Evolutionary conservation across 2,113 vertebrate species (phyloP), one percentile per base, ranked within the genome.

Genomic region (Scomber scombrus): DNA sequence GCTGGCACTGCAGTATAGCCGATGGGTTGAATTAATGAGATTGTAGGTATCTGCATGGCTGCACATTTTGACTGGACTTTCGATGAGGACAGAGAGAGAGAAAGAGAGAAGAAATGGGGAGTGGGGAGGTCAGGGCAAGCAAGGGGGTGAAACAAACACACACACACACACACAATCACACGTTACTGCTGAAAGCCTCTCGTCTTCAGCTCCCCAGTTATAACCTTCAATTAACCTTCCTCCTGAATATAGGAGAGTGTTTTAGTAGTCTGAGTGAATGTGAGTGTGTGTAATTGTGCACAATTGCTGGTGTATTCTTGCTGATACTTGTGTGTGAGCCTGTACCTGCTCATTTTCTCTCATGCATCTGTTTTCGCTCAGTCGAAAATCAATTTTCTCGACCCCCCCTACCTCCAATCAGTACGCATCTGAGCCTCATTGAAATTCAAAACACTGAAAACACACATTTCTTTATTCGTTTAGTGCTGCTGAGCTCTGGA

Each of bases 171-270:
- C 46, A 77, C 71, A 73, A 75, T 80, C 78, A 77, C 70, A 69
- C 47, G 11, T 47, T 40, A 45, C 47, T 0, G 15, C 64, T 85
- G 81, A 88, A 88, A 90, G 90, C 85, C 84, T 87, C 86, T 88
- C 78, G 11, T 86, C 88, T 82, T 60, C 88, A 61, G 71, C 87
- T 88, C 79, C 86, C 58, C 85, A 85, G 81, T 75, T 86, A 80
- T 90, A 94, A 93, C 92, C 90, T 94, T 94, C 91, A 94, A 93
- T 94, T 94, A 94, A 93, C 93, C 92, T 93, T 92, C 87, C 86
- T 89, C 65, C 84, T 89, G 89, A 91, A 90, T 88, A 84, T 69
- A 86, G 85, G 78, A 76, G 78, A 46, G 82, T 15, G 85, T 79
- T 88, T 81, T 85, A 87, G 81, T 76, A 40, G 89, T 78, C 64